These are phyloP conservation scores for Caiman crocodilus DNA, from an alignment of 2,797 vertebrate species.

Conservation along the genomic window DNA sequence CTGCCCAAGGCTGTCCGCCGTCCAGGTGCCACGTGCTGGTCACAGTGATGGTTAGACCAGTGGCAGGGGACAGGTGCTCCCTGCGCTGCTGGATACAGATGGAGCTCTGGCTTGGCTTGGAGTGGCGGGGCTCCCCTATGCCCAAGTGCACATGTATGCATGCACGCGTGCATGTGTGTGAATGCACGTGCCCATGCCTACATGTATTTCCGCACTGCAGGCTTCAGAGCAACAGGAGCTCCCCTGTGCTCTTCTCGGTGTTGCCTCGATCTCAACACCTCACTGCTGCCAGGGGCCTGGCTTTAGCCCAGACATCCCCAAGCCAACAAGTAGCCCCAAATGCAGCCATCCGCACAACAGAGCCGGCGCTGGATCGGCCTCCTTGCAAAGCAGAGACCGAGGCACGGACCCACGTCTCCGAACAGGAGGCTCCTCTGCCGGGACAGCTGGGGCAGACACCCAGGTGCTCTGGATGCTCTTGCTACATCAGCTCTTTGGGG, in stretches of 20 bases:
- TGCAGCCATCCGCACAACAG: background rate
- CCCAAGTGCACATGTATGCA: background rate
- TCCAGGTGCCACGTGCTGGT: no score
- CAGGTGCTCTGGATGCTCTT: no score
- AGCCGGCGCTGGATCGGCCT: background rate
- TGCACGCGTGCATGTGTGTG: background rate
- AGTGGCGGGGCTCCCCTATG: no score
- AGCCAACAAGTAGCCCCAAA: background rate
- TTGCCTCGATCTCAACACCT: background rate
- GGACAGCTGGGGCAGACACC: background rate
- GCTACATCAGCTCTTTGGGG: background rate
- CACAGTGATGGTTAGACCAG: background rate
- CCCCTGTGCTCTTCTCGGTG: accelerated
- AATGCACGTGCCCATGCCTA: background rate
- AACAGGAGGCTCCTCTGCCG: background rate
- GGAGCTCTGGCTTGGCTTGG: no score
- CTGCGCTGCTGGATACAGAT: no score
- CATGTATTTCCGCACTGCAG: background rate
- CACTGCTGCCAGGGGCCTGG: accelerated
- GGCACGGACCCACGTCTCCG: background rate
- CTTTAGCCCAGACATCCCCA: background rate
- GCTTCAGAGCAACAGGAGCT: background rate
- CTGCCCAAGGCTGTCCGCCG: no score
- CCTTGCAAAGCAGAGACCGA: accelerated
- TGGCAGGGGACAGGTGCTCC: background rate